A percentile compares a stretch with the other conserved stretches of the same genome.
phyloP scores from a whole-genome alignment of 2,797 vertebrate genomes.

The Euphonia xanthogaster region DNA sequence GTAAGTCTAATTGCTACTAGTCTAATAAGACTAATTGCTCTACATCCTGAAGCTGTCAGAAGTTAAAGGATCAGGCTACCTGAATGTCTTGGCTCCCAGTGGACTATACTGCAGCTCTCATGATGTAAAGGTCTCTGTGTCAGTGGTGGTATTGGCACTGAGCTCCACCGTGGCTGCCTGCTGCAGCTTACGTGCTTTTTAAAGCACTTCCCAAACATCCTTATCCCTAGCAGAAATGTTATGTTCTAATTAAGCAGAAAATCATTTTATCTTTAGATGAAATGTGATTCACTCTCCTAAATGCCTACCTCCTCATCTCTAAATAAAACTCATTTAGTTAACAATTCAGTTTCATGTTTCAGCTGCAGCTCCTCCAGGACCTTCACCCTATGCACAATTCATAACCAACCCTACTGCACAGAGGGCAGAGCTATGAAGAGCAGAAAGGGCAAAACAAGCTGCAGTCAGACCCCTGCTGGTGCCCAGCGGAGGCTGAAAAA shows the following conservation, averaged over 20 bases:
- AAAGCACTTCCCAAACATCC: background rate
- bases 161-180: background rate
- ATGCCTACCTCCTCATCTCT: background rate
- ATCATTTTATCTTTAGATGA: background rate
- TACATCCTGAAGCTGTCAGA: background rate
- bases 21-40: background rate
- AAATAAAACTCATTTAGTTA: background rate
- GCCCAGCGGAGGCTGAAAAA: background rate
- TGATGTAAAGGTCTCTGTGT: background rate
- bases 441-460: background rate
- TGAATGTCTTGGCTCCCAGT: background rate
- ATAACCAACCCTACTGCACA: background rate
- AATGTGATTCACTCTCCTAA: background rate
- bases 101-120: background rate
- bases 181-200: background rate
- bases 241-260: conserved; percentile 12
- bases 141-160: background rate
- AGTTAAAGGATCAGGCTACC: background rate
- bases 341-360: background rate
- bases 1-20: background rate
- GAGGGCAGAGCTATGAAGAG: background rate
- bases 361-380: background rate
- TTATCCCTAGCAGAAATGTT: background rate
- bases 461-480: background rate
- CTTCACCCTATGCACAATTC: background rate